These are phyloP conservation scores for Ectobius pallidus DNA, from an alignment of 2,888 invertebrate genomes.

Conservation along the genomic window DNA sequence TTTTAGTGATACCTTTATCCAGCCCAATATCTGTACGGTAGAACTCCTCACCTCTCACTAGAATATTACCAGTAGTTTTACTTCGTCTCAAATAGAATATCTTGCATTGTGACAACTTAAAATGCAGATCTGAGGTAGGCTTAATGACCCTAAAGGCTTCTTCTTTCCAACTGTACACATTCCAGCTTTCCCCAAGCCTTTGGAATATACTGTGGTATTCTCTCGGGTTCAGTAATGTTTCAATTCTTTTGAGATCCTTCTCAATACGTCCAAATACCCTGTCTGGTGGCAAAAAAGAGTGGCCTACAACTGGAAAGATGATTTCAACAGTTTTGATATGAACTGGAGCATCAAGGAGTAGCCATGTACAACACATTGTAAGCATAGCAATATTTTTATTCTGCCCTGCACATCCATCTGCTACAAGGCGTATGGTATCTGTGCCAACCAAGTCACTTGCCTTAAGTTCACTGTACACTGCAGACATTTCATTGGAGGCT, in stretches of 20 bases:
- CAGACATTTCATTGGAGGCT: conserved; percentile 1
- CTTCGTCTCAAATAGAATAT: neutral
- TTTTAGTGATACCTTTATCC: neutral
- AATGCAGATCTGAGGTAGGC: conserved; percentile 2
- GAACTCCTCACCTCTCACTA: conserved; percentile 6
- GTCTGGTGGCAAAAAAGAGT: neutral
- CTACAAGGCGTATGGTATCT: neutral
- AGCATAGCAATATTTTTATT: conserved; percentile 3
- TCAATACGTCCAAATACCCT: neutral
- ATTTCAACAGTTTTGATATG: neutral
- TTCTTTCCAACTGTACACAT: conserved; percentile 1
- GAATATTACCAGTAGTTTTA: conserved; percentile 1
- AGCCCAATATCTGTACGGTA: conserved; percentile 13
- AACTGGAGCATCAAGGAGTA: neutral
- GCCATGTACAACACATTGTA: neutral
- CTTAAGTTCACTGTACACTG: conserved; percentile 9
- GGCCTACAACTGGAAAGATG: neutral
- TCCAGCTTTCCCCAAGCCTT: neutral
- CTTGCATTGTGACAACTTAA: conserved; percentile 19
- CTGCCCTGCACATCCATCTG: neutral
- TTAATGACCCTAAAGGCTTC: neutral
- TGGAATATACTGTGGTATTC: conserved; percentile 3
- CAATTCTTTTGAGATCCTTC: neutral
- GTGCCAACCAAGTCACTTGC: neutral
- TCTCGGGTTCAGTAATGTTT: neutral